These are phyloP conservation scores for Cryptoleucopteryx plumbea DNA, from an alignment of 2,113 vertebrate genomes.

Conservation along the genomic window DNA sequence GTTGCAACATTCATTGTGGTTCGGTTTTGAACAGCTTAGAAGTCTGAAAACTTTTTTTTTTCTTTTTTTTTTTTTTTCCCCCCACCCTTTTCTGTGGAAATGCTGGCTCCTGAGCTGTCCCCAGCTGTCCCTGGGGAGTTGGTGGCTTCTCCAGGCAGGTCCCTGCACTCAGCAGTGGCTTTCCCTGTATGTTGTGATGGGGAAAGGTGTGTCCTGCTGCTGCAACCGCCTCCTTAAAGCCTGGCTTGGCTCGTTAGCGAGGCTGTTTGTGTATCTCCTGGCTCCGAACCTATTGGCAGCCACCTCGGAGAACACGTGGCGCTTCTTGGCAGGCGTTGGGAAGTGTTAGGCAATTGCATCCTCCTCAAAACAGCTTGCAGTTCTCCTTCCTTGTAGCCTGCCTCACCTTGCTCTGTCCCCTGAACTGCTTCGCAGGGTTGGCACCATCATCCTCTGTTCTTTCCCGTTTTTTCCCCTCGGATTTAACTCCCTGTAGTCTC, in stretches of 20 bases:
- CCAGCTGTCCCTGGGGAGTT: not conserved
- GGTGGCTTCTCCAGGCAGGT: not conserved
- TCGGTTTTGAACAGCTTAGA: not conserved
- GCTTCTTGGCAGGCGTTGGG: not conserved
- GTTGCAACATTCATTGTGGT: not conserved
- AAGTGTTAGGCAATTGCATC: not conserved
- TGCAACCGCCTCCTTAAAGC: not conserved
- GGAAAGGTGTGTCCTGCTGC: not conserved
- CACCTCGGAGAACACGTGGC: not conserved
- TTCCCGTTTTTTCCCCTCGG: too few relatives aligned
- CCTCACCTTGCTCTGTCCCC: not conserved
- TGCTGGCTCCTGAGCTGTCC: not conserved
- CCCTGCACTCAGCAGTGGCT: not conserved
- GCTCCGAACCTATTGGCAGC: not conserved
- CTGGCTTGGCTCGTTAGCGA: not conserved
- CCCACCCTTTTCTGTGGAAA: not conserved
- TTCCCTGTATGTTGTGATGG: not conserved
- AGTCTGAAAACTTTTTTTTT: not conserved
- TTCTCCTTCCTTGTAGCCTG: not conserved
- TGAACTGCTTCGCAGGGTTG: not conserved
- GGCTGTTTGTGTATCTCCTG: not conserved
- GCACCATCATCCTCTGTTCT: not conserved
- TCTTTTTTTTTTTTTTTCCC: not conserved
- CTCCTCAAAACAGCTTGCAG: not conserved
- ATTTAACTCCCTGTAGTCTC: not conserved